Conservation (phyloP, 2,113 vertebrate genomes). For the Candoia aspera region DNA sequence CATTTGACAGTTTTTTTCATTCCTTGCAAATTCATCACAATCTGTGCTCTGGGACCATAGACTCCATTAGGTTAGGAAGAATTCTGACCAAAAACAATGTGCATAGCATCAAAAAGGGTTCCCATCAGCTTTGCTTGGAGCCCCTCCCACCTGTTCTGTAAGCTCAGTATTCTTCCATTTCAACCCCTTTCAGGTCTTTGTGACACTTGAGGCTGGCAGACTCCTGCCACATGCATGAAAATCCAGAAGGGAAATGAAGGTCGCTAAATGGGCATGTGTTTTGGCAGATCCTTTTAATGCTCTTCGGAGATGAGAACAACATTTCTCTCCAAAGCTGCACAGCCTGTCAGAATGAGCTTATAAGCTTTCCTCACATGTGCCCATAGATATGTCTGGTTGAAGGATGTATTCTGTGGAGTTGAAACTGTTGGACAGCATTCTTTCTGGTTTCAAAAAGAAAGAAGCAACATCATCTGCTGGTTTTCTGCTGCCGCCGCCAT, state of each 20-base stretch:
- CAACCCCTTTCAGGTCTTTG: background rate
- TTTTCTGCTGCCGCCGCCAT: too few species aligned
- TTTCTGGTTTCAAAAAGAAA: background rate
- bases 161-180: background rate
- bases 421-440: too few species aligned
- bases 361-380: background rate
- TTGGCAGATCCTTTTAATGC: background rate
- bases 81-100: background rate
- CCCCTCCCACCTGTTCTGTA: background rate
- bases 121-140: background rate
- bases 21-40: background rate
- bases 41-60: background rate
- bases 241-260: background rate
- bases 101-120: background rate
- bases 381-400: background rate
- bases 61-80: slow-evolving; percentile 9
- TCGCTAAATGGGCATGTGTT: background rate
- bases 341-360: too few species aligned
- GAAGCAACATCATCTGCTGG: background rate
- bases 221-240: background rate
- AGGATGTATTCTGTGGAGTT: background rate
- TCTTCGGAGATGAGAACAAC: background rate
- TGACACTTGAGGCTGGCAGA: background rate
- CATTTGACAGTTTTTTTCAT: background rate
- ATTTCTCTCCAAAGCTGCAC: background rate